These are phyloP conservation scores for Hirtodrosophila cameraria DNA, from an alignment of 2,888 invertebrate species.

Conservation along the genomic window DNA sequence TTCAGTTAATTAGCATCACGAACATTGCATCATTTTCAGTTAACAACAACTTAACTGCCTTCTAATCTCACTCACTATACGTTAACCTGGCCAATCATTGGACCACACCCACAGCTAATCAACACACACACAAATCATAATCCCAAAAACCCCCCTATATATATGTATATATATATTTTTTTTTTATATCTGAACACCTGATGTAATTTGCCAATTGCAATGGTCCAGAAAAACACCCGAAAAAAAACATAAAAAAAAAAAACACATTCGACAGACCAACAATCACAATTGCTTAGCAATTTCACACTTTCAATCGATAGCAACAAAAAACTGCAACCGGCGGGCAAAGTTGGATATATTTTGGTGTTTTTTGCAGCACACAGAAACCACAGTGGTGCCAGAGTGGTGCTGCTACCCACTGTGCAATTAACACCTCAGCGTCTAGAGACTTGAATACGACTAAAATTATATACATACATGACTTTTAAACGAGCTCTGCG, in stretches of 20 bases:
- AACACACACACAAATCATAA: conserved; percentile 72
- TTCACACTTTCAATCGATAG: conserved; percentile 76
- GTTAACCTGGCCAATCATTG: conserved; percentile 66
- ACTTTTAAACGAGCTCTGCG: conserved; percentile 53
- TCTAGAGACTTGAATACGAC: conserved; percentile 31
- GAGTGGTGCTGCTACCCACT: conserved; percentile 66
- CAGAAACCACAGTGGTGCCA: conserved; percentile 40
- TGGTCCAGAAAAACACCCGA: conserved; percentile 36
- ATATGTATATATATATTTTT: too few species aligned
- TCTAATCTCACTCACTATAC: conserved; percentile 40
- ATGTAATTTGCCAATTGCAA: conserved; percentile 76
- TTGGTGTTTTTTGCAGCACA: conserved; percentile 4
- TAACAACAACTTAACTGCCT: conserved; percentile 35
- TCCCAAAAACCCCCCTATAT: conserved; percentile 24
- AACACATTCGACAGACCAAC: conserved; percentile 51
- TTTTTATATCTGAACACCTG: conserved; percentile 58
- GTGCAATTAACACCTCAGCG: conserved; percentile 80
- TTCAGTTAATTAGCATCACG: conserved; percentile 18
- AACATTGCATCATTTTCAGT: conserved; percentile 23
- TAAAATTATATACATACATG: conserved; percentile 67
- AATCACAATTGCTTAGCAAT: conserved; percentile 79
- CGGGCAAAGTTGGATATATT: conserved; percentile 64
- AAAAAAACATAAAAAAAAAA: conserved; percentile 39
- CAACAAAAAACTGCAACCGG: conserved; percentile 50
- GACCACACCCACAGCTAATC: conserved; percentile 74